Evolutionary conservation across 2,113 vertebrate species (phyloP).

Genomic region (Gymnobelideus leadbeateri): DNA sequence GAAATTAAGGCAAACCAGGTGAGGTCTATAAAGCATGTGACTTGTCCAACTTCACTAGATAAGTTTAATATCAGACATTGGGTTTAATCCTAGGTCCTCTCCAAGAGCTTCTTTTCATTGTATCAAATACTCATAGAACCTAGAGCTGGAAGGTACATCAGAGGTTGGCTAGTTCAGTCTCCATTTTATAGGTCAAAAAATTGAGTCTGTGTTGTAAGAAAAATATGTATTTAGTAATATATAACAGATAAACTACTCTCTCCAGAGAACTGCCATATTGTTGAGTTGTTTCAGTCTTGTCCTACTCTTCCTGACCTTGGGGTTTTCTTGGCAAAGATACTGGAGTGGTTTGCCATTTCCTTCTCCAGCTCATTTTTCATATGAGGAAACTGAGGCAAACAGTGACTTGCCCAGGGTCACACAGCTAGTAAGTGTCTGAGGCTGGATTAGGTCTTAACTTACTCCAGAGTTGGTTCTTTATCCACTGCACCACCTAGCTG

Average conservation of each 20-base stretch:
- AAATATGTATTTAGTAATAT: background rate
- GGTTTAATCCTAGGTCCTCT: background rate
- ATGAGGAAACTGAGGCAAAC: background rate
- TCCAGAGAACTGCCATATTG: background rate
- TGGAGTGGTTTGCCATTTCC: background rate
- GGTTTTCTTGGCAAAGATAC: background rate
- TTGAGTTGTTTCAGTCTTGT: background rate
- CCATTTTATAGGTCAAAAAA: background rate
- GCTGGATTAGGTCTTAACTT: background rate
- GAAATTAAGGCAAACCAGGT: background rate
- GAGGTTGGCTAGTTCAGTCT: background rate
- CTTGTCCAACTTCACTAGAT: background rate
- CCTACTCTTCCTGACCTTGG: background rate
- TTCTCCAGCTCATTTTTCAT: background rate
- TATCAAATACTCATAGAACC: background rate
- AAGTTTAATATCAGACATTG: background rate
- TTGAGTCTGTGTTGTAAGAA: constrained; percentile 20
- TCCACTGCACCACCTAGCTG: background rate
- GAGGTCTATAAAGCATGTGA: background rate
- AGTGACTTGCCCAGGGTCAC: background rate
- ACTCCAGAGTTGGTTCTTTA: background rate
- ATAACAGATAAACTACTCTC: background rate
- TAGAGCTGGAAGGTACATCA: background rate
- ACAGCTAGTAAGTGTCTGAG: background rate
- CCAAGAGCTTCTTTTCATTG: too few species aligned